Evolutionary conservation across 2,888 invertebrate species (phyloP).

Genomic region (Dexiosoma caninum): DNA sequence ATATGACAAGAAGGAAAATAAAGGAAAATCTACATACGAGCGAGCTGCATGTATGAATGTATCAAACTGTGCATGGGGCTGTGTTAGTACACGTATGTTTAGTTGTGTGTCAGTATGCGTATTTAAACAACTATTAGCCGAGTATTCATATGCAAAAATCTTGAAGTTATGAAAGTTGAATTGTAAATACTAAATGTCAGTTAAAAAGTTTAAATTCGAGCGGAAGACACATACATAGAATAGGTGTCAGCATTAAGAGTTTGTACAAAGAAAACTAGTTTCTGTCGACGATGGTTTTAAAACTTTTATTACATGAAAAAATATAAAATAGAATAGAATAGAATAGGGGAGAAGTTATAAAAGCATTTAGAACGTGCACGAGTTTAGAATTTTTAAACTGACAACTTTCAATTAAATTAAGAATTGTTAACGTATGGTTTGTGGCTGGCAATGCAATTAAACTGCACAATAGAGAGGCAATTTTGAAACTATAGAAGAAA

Average conservation of each 20-base stretch:
- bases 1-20: not conserved
- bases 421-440: no score
- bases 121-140: conserved; percentile 34
- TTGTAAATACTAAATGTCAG: conserved; percentile 5
- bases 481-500: no score
- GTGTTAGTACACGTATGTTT: not conserved
- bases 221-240: conserved; percentile 19
- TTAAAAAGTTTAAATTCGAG: conserved; percentile 32
- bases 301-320: not conserved
- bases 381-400: not conserved
- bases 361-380: not conserved
- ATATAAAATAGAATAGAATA: no score
- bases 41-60: no score
- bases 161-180: conserved; percentile 37
- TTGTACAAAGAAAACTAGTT: conserved; percentile 9
- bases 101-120: not conserved
- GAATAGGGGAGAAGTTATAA: not conserved
- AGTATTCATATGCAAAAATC: conserved; percentile 52
- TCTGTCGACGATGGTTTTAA: not conserved
- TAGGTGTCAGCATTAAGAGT: conserved; percentile 19
- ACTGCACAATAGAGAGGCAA: no score
- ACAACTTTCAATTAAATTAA: no score
- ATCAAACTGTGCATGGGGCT: not conserved
- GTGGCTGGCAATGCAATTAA: no score
- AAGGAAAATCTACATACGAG: not conserved